These are phyloP conservation scores for Hippopotamyrus pictus DNA, from an alignment of 2,797 vertebrate species.

Conservation along the genomic window DNA sequence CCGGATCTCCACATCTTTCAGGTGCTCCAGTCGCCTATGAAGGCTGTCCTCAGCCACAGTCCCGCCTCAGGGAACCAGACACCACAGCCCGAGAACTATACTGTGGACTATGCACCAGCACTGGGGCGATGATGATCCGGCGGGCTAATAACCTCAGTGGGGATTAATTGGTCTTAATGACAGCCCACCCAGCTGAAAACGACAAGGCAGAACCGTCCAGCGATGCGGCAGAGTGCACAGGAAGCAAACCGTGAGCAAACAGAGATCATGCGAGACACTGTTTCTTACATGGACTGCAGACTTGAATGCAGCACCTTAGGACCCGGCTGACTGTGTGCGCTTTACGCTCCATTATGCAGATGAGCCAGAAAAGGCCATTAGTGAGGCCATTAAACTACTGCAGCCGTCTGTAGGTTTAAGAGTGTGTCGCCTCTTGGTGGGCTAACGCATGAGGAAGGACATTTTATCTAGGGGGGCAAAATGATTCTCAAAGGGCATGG, in stretches of 20 bases:
- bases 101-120: not conserved
- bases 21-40: not conserved
- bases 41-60: not conserved
- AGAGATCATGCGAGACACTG: not conserved
- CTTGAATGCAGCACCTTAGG: conserved; percentile 8
- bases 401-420: not conserved
- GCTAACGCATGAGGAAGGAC: not conserved
- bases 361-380: not conserved
- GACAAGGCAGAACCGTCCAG: not conserved
- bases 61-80: not conserved
- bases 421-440: not conserved
- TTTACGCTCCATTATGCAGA: conserved; percentile 13
- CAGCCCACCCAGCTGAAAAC: not conserved
- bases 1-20: not conserved
- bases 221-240: not conserved
- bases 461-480: not conserved
- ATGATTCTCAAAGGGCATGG: not conserved
- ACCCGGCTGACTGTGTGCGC: not conserved
- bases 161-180: not conserved
- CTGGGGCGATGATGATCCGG: not conserved
- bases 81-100: not conserved
- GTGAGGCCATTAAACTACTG: not conserved
- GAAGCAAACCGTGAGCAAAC: not conserved
- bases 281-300: not conserved
- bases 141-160: not conserved